phyloP scores from a whole-genome alignment of 1,140 invertebrate genomes.

The Hycleus phaleratus region DNA sequence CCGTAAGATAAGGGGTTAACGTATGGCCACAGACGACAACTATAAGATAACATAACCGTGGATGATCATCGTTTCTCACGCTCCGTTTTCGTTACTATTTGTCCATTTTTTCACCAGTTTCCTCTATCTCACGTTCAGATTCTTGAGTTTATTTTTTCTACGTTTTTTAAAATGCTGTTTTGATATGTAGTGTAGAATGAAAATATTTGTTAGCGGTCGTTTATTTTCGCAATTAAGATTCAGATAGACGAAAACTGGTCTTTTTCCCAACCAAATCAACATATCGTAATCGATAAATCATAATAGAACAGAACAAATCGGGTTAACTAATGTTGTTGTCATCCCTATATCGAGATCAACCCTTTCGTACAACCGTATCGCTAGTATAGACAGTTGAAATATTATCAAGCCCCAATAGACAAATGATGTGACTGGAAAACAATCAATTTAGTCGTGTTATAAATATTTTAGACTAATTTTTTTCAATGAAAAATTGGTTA shows the following conservation, averaged over 20 bases:
- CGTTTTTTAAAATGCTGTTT: not conserved
- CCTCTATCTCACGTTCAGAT: not conserved
- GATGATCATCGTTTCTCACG: constrained; percentile 34
- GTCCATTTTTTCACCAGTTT: constrained; percentile 30
- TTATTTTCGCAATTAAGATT: constrained; percentile 33
- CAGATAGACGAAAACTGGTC: constrained; percentile 27
- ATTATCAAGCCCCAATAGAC: constrained; percentile 19
- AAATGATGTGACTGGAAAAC: constrained; percentile 27
- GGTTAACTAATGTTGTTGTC: constrained; percentile 23
- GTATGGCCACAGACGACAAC: constrained; percentile 31
- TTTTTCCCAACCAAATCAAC: constrained; percentile 9
- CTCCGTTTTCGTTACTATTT: constrained; percentile 25
- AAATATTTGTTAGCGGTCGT: not conserved
- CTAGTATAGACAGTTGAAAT: constrained; percentile 24
- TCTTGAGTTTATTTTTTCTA: not conserved
- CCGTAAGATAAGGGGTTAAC: constrained; percentile 36
- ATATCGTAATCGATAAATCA: not conserved
- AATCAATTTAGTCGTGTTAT: constrained; percentile 18
- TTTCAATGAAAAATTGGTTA: not conserved
- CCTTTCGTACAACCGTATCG: constrained; percentile 23
- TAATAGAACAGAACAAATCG: not conserved
- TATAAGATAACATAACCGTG: constrained; percentile 28
- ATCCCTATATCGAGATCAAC: constrained; percentile 27
- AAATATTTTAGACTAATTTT: constrained; percentile 11
- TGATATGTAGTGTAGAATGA: too few species aligned